These are phyloP conservation scores for Alethe castanea DNA, from an alignment of 2,113 vertebrate genomes.

Conservation along the genomic window DNA sequence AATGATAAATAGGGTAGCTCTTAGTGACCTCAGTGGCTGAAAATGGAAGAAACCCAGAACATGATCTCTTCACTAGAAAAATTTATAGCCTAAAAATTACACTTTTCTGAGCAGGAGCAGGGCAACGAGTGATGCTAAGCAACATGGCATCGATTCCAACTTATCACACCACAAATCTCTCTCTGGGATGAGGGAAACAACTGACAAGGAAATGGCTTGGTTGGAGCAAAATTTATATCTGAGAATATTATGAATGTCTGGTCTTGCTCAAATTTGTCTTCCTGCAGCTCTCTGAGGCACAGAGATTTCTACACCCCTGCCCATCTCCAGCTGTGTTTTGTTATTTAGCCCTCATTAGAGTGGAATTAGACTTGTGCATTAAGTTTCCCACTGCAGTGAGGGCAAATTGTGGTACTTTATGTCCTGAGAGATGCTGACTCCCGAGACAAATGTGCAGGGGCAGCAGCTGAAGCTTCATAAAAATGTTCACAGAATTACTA, in stretches of 20 bases:
- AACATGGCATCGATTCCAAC: not conserved
- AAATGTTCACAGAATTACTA: accelerated
- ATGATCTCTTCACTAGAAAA: constrained; percentile 27
- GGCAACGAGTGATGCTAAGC: not conserved
- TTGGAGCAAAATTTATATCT: not conserved
- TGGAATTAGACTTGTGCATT: not conserved
- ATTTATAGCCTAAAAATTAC: constrained; percentile 20
- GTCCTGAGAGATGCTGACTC: not conserved
- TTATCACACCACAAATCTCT: not conserved
- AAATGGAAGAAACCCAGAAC: not conserved
- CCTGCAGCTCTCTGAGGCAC: not conserved
- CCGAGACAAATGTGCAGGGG: no score
- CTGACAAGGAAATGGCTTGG: not conserved
- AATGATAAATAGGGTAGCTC: not conserved
- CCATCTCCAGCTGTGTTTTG: not conserved
- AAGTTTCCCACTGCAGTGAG: not conserved
- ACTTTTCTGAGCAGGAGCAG: not conserved
- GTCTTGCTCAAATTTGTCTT: not conserved
- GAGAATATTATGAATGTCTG: not conserved
- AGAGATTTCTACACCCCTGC: accelerated
- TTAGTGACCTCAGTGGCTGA: constrained; percentile 15
- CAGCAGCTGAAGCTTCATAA: not conserved
- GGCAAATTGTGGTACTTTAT: not conserved
- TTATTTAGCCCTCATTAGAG: not conserved
- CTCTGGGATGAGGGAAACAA: not conserved